Conservation (phyloP, 1,140 invertebrate species). For the Drosophila subpulchrella region DNA sequence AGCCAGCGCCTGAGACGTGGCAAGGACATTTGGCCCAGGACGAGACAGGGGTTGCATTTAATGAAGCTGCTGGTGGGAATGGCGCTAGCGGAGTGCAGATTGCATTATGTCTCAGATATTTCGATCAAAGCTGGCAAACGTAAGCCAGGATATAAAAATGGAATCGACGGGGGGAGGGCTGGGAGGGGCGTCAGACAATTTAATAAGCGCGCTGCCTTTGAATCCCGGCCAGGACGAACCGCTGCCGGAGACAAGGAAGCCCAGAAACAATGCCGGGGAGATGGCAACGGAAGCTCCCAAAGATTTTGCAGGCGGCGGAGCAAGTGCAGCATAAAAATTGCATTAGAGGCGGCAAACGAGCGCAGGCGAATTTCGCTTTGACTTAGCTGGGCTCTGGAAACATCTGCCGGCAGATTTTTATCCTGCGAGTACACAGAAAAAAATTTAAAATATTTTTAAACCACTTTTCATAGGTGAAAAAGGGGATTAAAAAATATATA, state of each 20-base stretch:
- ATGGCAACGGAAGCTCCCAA: conserved; percentile 55
- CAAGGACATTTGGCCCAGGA: conserved; percentile 29
- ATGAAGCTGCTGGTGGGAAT: conserved; percentile 51
- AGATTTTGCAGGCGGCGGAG: conserved; percentile 30
- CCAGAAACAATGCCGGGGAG: conserved; percentile 53
- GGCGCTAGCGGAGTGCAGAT: conserved; percentile 24
- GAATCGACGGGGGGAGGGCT: background rate
- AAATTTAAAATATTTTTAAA: background rate
- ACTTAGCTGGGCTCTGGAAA: conserved; percentile 28
- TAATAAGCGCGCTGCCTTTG: conserved; percentile 67
- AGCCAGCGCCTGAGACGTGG: conserved; percentile 1
- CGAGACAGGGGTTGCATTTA: conserved; percentile 31
- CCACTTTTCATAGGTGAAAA: background rate
- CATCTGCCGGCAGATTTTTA: conserved; percentile 23
- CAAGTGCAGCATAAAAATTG: conserved; percentile 78
- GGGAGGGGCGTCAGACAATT: conserved; percentile 43
- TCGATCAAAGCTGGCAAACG: conserved; percentile 54
- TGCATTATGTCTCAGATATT: conserved; percentile 65
- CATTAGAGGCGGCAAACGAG: conserved; percentile 65
- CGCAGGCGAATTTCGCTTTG: conserved; percentile 39
- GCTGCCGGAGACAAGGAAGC: conserved; percentile 17
- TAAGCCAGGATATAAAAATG: conserved; percentile 17
- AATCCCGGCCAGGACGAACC: conserved; percentile 10
- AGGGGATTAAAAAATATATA: background rate
- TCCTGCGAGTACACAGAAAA: background rate